A percentile compares a stretch with the other conserved stretches of the same genome.
Evolutionary conservation across 1,140 invertebrate genomes (phyloP).

Genomic region (Chrysopa pallens): DNA sequence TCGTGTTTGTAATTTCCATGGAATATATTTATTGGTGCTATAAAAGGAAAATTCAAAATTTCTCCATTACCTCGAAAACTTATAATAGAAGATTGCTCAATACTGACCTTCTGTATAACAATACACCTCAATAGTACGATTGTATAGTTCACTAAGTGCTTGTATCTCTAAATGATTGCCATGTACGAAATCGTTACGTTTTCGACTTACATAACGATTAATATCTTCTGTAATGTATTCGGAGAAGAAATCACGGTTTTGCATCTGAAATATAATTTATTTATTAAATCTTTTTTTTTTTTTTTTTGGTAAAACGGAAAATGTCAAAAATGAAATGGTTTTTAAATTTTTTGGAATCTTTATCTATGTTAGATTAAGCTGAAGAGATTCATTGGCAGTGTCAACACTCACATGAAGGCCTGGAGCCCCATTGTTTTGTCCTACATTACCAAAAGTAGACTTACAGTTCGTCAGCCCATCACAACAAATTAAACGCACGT

Average conservation of each 20-base stretch:
- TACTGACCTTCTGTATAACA: conserved; percentile 63
- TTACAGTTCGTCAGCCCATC: no score
- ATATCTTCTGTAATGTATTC: conserved; percentile 90
- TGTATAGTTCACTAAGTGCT: conserved; percentile 85
- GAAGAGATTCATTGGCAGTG: no score
- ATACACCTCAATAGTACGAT: conserved; percentile 82
- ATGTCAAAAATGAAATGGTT: no score
- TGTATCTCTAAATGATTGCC: conserved; percentile 92
- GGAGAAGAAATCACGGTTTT: conserved; percentile 82
- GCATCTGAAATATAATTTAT: conserved; percentile 28
- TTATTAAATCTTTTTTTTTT: not conserved
- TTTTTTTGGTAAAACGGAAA: no score
- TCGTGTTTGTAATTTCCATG: conserved; percentile 51
- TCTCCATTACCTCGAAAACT: not conserved
- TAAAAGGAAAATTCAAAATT: conserved; percentile 8
- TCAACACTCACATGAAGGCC: no score
- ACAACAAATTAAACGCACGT: no score
- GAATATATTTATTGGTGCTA: conserved; percentile 84
- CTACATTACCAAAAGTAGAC: no score
- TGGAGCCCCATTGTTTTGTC: no score
- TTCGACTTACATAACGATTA: conserved; percentile 65
- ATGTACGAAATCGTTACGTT: conserved; percentile 61
- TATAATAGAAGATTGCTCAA: not conserved
- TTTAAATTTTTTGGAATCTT: no score
- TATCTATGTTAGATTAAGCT: no score